Conservation (phyloP, 2,113 vertebrate genomes). For the Mellivora capensis region DNA sequence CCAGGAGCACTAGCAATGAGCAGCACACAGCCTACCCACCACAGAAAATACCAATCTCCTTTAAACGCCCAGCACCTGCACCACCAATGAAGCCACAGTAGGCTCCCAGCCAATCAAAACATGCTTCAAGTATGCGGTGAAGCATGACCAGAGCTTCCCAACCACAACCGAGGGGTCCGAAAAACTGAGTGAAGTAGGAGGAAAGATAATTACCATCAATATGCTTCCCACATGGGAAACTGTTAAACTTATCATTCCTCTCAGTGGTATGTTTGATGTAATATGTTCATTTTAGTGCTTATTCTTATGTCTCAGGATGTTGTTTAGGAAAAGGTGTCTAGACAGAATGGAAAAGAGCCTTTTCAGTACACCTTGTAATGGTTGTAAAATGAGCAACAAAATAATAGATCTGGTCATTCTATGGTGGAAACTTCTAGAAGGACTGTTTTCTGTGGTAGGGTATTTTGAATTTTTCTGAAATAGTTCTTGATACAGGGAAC, state of each 20-base stretch:
- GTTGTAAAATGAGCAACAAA: slow-evolving; percentile 33
- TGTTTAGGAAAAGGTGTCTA: slow-evolving; percentile 73
- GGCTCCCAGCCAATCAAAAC: slow-evolving; percentile 40
- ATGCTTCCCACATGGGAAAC: slow-evolving; percentile 58
- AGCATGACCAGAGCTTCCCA: neutral
- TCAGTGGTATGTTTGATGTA: slow-evolving; percentile 56
- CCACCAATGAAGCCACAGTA: neutral
- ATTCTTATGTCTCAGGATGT: slow-evolving; percentile 63
- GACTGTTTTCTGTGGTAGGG: slow-evolving; percentile 3
- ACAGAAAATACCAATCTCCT: neutral
- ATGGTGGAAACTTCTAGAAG: slow-evolving; percentile 24
- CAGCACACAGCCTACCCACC: neutral
- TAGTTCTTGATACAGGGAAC: neutral
- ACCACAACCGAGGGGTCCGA: neutral
- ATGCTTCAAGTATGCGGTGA: neutral
- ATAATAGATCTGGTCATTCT: neutral
- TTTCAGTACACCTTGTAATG: slow-evolving; percentile 25
- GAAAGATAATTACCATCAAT: slow-evolving; percentile 59
- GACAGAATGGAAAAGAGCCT: slow-evolving; percentile 70
- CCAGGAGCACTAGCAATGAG: neutral
- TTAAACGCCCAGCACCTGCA: neutral
- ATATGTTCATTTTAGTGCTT: slow-evolving; percentile 59
- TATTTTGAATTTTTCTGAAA: slow-evolving; percentile 37
- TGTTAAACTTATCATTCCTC: slow-evolving; percentile 54
- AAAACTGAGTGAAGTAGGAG: slow-evolving; percentile 34